Evolutionary conservation across 2,888 invertebrate genomes (phyloP), one percentile per base, ranked within the genome.

Genomic region (Eremobia ochroleuca): DNA sequence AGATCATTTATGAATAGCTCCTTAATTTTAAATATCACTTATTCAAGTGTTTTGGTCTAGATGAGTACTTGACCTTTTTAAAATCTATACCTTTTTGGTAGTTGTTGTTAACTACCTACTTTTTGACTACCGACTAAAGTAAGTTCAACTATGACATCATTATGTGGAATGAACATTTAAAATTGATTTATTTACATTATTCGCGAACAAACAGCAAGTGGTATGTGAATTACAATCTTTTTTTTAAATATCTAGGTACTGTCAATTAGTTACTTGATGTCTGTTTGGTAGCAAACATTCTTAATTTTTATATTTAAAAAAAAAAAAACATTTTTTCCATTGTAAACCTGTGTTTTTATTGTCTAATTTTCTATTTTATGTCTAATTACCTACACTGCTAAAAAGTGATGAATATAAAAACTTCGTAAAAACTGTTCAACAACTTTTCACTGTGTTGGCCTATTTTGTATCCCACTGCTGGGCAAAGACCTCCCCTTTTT

Each of bases 11-110:
- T 49, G 3, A n/a, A 31, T 21, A 31, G 13, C 46, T 43, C 4
- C 37, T 18, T 34, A 18, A 40, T 40, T 1, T 21, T 13, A 43
- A 70, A 61, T 59, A 52, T 28, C n/a, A 58, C 65, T 62, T 55
- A 9, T 70, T 58, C 13, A 46, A 82, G 40, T 55, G 65, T 55
- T 59, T 52, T 34, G 34, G 21, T 58, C 21, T 18, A 40, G n/a
- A 28, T 66, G 5, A 15, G 2, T 40, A 13, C 43, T 65, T 66
- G 28, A 81, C 59, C 55, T 77, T 73, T 25, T 15, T 6, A n/a
- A 59, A 64, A 46, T 69, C n/a, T 75, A 31, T 49, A 18, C 8
- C n/a, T 40, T 55, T 40, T n/a, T 70, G 4, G 4, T n/a, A 40
- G n/a, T 59, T 77, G 40, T n/a, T n/a, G n/a, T n/a, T n/a, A n/a